These are phyloP conservation scores for Catostomus latipinnis DNA, from an alignment of 2,797 vertebrate species.

Conservation along the genomic window DNA sequence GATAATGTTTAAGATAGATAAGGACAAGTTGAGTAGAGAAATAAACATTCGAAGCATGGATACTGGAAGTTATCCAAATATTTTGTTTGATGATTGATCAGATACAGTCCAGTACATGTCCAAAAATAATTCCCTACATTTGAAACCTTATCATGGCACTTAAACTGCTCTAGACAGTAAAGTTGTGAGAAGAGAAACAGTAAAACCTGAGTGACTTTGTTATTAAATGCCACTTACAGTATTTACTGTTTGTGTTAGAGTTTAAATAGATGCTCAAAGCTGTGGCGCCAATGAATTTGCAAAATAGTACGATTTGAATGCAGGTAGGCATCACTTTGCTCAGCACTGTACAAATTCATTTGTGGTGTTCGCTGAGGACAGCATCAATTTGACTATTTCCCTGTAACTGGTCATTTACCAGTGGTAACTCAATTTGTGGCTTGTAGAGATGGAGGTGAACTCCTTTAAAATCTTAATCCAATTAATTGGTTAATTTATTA, in stretches of 20 bases:
- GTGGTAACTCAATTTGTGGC: no score
- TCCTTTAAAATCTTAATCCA: no score
- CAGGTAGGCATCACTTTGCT: slow-evolving; percentile 50
- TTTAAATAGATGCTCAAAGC: slow-evolving; percentile 61
- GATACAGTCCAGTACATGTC: background rate
- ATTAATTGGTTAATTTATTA: no score
- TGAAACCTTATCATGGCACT: slow-evolving; percentile 31
- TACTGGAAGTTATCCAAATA: no score
- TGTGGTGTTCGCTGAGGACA: no score
- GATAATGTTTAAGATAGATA: background rate
- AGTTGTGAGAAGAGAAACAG: slow-evolving; percentile 44
- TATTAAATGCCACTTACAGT: slow-evolving; percentile 41
- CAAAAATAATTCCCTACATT: slow-evolving; percentile 12
- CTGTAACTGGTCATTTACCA: no score
- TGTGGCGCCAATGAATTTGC: slow-evolving; percentile 59
- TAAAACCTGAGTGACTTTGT: slow-evolving; percentile 44
- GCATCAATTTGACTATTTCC: no score
- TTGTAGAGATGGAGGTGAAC: no score
- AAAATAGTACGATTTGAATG: slow-evolving; percentile 57
- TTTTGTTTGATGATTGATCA: no score
- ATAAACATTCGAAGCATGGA: background rate
- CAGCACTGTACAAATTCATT: background rate
- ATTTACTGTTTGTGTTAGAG: slow-evolving; percentile 46
- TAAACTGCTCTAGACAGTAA: slow-evolving; percentile 47
- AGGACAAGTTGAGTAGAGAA: background rate